Percentiles rank a stretch among this genome's conserved stretches.
Evolutionary conservation across 2,797 vertebrate genomes (phyloP).

Genomic region (Echeneis naucrates): DNA sequence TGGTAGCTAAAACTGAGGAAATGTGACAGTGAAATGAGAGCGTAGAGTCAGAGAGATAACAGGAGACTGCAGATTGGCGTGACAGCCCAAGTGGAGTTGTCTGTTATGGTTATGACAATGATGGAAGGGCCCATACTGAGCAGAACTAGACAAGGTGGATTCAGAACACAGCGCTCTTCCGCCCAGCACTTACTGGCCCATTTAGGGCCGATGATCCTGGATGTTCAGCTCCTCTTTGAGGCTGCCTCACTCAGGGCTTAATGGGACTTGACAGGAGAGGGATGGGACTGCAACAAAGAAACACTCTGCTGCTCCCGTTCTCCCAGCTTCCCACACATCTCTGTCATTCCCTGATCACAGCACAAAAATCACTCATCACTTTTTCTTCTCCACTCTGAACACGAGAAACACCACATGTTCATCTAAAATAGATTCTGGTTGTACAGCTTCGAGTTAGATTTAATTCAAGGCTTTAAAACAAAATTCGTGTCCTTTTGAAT

Average conservation of each 20-base stretch:
- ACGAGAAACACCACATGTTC: slow-evolving; percentile 35
- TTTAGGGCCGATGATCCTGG: slow-evolving; percentile 77
- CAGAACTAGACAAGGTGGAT: slow-evolving; percentile 55
- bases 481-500: slow-evolving; percentile 8
- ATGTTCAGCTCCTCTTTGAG: slow-evolving; percentile 67
- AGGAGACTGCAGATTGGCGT: slow-evolving; percentile 47
- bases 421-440: slow-evolving; percentile 26
- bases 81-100: slow-evolving; percentile 70
- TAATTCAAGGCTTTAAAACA: slow-evolving; percentile 3
- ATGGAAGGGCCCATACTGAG: slow-evolving; percentile 39
- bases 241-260: slow-evolving; percentile 55
- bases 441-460: slow-evolving; percentile 13
- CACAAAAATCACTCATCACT: slow-evolving; percentile 43
- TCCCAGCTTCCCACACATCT: slow-evolving; percentile 59
- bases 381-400: slow-evolving; percentile 29
- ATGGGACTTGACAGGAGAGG: slow-evolving; percentile 71
- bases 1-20: slow-evolving; percentile 28
- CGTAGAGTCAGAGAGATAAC: slow-evolving; percentile 30
- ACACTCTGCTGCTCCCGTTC: slow-evolving; percentile 45
- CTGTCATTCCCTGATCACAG: slow-evolving; percentile 45
- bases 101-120: slow-evolving; percentile 69
- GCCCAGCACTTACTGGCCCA: slow-evolving; percentile 77
- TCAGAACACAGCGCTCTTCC: slow-evolving; percentile 62
- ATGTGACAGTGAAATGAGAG: slow-evolving; percentile 21
- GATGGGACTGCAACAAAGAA: slow-evolving; percentile 63